Evolutionary conservation across 2,888 invertebrate genomes (phyloP).

Genomic region (Pyrochroa serraticornis): DNA sequence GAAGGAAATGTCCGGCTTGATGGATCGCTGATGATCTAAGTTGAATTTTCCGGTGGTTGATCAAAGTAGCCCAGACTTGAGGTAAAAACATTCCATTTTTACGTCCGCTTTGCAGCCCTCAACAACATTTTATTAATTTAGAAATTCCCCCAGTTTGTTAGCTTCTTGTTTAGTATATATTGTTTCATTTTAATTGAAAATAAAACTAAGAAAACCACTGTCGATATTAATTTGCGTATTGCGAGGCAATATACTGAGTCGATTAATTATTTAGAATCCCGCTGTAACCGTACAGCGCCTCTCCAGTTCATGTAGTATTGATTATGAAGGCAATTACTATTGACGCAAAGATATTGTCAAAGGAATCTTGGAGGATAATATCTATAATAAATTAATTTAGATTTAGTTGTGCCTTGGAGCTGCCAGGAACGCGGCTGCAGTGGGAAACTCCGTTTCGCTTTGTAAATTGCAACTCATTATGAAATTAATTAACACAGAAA

Average conservation of each 20-base stretch:
- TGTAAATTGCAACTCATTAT: conserved; percentile 15
- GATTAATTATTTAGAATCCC: not conserved
- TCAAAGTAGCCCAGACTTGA: conserved; percentile 8
- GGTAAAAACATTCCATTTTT: not conserved
- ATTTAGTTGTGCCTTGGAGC: conserved; percentile 8
- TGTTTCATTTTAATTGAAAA: not conserved
- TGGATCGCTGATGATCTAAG: conserved; percentile 32
- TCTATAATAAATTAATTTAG: conserved; percentile 19
- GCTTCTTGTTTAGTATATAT: too few species aligned
- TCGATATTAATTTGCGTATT: not conserved
- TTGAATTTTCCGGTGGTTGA: conserved; percentile 20
- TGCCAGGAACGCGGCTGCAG: not conserved
- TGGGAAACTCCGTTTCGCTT: conserved; percentile 1
- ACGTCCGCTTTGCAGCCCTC: not conserved
- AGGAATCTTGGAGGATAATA: conserved; percentile 22
- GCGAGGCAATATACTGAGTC: too few species aligned
- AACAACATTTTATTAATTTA: too few species aligned
- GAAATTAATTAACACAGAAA: conserved; percentile 19
- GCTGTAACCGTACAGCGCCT: not conserved
- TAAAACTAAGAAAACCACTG: not conserved
- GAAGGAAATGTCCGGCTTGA: conserved; percentile 30
- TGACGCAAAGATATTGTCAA: conserved; percentile 18
- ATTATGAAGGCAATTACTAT: conserved; percentile 22
- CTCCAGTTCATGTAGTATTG: conserved; percentile 17
- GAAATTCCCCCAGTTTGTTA: too few species aligned